These are phyloP conservation scores for Ctenodactylus gundi DNA, from an alignment of 2,113 vertebrate genomes.

Conservation along the genomic window DNA sequence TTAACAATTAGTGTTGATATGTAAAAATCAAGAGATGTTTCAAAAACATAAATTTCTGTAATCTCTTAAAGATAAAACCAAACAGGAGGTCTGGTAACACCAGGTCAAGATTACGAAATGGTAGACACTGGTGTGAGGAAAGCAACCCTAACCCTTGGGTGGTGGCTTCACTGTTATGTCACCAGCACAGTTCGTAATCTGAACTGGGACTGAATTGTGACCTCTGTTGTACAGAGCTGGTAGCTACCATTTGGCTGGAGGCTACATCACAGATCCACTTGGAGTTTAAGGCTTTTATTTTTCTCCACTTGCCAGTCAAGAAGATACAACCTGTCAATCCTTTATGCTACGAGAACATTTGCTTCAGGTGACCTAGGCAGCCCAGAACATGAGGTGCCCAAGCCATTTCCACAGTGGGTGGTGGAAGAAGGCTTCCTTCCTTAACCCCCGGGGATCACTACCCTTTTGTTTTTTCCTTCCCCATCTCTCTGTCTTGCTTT, in stretches of 20 bases:
- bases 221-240: background rate
- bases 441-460: background rate
- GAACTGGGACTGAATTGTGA: background rate
- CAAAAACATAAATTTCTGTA: background rate
- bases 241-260: background rate
- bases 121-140: accelerated
- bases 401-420: background rate
- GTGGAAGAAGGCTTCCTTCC: background rate
- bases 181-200: accelerated
- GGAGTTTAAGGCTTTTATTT: background rate
- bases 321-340: background rate
- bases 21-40: slow-evolving; percentile 4
- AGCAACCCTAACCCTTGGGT: too few species aligned
- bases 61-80: background rate
- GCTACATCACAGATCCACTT: background rate
- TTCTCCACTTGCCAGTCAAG: background rate
- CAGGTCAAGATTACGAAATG: background rate
- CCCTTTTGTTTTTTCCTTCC: background rate
- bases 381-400: background rate
- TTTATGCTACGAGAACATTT: accelerated
- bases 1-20: background rate
- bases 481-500: background rate
- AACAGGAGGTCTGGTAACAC: background rate
- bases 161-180: background rate
- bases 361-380: background rate